A percentile compares a stretch with the other conserved stretches of the same genome.
phyloP scores from a whole-genome alignment of 1,140 invertebrate species.

The Hylaeus anthracinus region DNA sequence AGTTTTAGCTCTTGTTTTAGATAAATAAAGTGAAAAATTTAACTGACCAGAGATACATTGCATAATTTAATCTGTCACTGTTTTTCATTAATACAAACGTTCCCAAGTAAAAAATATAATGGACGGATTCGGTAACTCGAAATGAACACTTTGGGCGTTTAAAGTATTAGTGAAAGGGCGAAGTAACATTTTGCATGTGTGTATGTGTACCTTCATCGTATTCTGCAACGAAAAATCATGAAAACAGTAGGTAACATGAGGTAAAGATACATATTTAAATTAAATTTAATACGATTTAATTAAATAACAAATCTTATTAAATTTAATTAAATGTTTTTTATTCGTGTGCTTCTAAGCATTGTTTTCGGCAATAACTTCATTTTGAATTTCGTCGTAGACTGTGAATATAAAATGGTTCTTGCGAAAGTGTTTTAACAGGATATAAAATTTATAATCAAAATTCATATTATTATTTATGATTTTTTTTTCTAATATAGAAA shows the following conservation, averaged over 20 bases:
- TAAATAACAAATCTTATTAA: no score
- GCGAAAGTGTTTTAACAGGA: not conserved
- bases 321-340: no score
- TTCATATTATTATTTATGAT: not conserved
- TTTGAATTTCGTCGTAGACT: not conserved
- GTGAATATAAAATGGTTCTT: not conserved
- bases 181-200: not conserved
- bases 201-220: not conserved
- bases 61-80: not conserved
- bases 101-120: not conserved
- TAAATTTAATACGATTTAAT: no score
- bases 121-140: slow-evolving; percentile 15
- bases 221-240: not conserved
- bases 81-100: not conserved
- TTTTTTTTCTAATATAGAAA: slow-evolving; percentile 4
- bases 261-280: not conserved
- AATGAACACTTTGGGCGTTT: not conserved
- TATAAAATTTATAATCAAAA: not conserved
- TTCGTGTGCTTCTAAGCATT: no score
- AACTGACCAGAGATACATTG: no score
- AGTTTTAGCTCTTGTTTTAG: no score
- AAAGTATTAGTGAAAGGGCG: not conserved
- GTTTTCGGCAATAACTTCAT: no score
- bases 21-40: no score
- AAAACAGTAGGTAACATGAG: slow-evolving; percentile 16